These are phyloP conservation scores for Portevinia maculata DNA, from an alignment of 2,888 invertebrate genomes.

Conservation along the genomic window DNA sequence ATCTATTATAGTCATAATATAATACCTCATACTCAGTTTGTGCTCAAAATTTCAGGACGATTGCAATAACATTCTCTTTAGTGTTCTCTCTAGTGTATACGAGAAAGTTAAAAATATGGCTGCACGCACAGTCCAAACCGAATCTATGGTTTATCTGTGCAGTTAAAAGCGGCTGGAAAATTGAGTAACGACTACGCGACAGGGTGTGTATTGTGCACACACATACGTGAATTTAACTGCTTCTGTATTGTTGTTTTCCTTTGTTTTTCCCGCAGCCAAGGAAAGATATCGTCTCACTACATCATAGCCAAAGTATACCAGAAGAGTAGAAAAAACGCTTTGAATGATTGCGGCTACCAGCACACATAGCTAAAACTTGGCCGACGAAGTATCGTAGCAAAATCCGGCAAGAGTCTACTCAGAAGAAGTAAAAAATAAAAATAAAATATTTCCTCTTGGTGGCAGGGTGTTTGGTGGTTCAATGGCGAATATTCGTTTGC, in stretches of 20 bases:
- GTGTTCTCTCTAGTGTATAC: too few relatives aligned
- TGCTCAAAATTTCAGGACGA: too few relatives aligned
- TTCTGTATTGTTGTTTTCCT: not conserved
- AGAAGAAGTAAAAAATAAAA: not conserved
- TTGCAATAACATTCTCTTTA: too few relatives aligned
- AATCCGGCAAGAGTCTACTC: conserved; percentile 1
- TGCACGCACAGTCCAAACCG: too few relatives aligned
- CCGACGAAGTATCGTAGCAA: not conserved
- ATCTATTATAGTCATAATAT: too few relatives aligned
- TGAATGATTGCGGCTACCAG: conserved; percentile 24
- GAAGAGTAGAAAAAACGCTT: not conserved
- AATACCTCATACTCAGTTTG: too few relatives aligned
- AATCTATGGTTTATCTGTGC: conserved; percentile 12
- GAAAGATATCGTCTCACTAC: conserved; percentile 14
- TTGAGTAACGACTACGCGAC: conserved; percentile 38
- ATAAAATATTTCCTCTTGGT: conserved; percentile 16
- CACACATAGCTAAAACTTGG: conserved; percentile 28
- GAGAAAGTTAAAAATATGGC: too few relatives aligned
- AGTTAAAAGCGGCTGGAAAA: not conserved
- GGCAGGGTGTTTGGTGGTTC: conserved; percentile 26
- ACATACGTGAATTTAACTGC: conserved; percentile 31
- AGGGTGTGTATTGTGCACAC: conserved; percentile 17
- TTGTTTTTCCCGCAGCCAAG: conserved; percentile 9
- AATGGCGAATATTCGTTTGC: conserved; percentile 65
- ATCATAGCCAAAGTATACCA: conserved; percentile 10